Evolutionary conservation across 2,888 invertebrate genomes (phyloP).

Genomic region (Desoria tigrina): DNA sequence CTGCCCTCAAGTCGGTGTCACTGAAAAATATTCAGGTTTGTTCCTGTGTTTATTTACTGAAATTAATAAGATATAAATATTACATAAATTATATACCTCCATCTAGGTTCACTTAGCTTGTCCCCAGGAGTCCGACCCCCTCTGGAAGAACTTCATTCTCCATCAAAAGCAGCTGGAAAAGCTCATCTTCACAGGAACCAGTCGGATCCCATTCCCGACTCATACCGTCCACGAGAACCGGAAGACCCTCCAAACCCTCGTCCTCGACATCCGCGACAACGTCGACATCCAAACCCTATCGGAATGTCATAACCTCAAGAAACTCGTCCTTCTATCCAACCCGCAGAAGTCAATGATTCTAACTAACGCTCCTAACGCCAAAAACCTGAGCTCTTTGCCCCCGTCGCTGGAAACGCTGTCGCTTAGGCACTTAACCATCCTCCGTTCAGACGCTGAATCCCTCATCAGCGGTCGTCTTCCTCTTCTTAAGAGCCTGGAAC

Average conservation of each 20-base stretch:
- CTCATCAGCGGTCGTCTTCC: background rate
- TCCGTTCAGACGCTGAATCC: background rate
- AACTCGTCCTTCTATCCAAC: background rate
- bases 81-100: no score
- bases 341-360: background rate
- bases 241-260: background rate
- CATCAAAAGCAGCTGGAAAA: background rate
- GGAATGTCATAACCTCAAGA: background rate
- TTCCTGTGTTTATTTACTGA: no score
- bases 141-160: conserved; percentile 13
- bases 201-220: conserved; percentile 7
- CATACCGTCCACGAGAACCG: background rate
- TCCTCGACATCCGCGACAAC: background rate
- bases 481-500: background rate
- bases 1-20: background rate
- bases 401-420: background rate
- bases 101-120: background rate
- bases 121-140: conserved; percentile 2
- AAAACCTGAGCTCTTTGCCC: background rate
- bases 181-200: background rate
- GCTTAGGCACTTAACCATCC: background rate
- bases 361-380: background rate
- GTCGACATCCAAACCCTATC: background rate
- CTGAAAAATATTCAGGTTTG: background rate
- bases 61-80: no score